Percentiles rank a stretch among this genome's conserved stretches.
These are phyloP conservation scores for Kryphioiulus occultus DNA, from an alignment of 2,888 invertebrate species.

Conservation along the genomic window DNA sequence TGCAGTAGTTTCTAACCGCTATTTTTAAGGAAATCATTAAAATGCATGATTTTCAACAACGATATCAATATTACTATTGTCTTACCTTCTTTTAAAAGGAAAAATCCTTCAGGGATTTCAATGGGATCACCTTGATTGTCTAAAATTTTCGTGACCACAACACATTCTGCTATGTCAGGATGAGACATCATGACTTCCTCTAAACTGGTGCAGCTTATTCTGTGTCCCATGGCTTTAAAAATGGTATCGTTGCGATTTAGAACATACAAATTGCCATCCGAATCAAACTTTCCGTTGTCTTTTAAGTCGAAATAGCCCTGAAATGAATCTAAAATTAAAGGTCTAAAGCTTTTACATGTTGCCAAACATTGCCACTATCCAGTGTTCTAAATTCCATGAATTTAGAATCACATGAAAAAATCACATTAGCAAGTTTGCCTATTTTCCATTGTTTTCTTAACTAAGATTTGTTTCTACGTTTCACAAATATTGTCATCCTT, in stretches of 20 bases:
- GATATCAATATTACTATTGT: neutral
- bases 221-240: conserved; percentile 46
- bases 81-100: conserved; percentile 44
- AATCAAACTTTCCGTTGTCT: conserved; percentile 43
- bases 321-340: neutral
- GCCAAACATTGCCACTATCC: too few relatives aligned
- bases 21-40: neutral
- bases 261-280: conserved; percentile 42
- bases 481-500: too few relatives aligned
- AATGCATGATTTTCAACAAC: neutral
- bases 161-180: conserved; percentile 46
- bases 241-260: conserved; percentile 38
- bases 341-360: too few relatives aligned
- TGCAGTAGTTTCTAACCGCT: too few relatives aligned
- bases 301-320: conserved; percentile 50
- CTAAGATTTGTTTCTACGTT: too few relatives aligned
- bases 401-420: too few relatives aligned
- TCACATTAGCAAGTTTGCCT: too few relatives aligned
- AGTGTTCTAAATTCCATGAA: too few relatives aligned
- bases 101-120: conserved; percentile 46
- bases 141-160: conserved; percentile 42
- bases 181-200: conserved; percentile 48
- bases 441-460: too few relatives aligned
- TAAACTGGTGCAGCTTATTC: conserved; percentile 43
- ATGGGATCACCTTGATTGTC: neutral